phyloP scores from a whole-genome alignment of 1,140 invertebrate species.

The Carposina sasakii region DNA sequence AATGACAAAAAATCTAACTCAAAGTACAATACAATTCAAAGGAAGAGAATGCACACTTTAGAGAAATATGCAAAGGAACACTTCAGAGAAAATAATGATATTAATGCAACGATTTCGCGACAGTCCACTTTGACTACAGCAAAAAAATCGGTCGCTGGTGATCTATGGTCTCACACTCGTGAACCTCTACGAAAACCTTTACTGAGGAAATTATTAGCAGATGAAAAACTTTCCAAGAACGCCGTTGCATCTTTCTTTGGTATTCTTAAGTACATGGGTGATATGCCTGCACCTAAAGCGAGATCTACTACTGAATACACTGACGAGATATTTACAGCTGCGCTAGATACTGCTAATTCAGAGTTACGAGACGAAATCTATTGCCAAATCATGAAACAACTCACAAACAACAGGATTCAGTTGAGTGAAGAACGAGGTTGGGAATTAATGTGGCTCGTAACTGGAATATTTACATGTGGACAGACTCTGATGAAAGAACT shows the following conservation, averaged over 20 bases:
- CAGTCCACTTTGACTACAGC: constrained; percentile 78
- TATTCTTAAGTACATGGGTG: constrained; percentile 97
- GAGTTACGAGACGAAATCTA: constrained; percentile 92
- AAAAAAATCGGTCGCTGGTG: constrained; percentile 74
- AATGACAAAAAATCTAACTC: constrained; percentile 47
- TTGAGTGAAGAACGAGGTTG: constrained; percentile 92
- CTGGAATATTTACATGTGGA: constrained; percentile 87
- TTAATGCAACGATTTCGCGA: constrained; percentile 74
- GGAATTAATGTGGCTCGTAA: constrained; percentile 94
- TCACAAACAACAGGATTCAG: constrained; percentile 88
- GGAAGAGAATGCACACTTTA: constrained; percentile 84
- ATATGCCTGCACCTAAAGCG: constrained; percentile 84
- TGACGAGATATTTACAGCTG: constrained; percentile 89
- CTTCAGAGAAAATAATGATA: constrained; percentile 77
- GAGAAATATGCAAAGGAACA: constrained; percentile 87
- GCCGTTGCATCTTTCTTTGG: constrained; percentile 84
- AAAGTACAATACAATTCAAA: constrained; percentile 72
- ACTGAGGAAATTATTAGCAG: constrained; percentile 85
- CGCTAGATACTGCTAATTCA: constrained; percentile 85
- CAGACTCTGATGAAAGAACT: constrained; percentile 74
- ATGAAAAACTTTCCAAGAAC: constrained; percentile 83
- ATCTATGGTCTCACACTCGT: constrained; percentile 88
- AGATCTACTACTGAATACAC: constrained; percentile 84
- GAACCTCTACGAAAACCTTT: constrained; percentile 90
- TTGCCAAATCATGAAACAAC: constrained; percentile 95